Conservation (phyloP, 2,888 invertebrate genomes). For the Timandra comae region DNA sequence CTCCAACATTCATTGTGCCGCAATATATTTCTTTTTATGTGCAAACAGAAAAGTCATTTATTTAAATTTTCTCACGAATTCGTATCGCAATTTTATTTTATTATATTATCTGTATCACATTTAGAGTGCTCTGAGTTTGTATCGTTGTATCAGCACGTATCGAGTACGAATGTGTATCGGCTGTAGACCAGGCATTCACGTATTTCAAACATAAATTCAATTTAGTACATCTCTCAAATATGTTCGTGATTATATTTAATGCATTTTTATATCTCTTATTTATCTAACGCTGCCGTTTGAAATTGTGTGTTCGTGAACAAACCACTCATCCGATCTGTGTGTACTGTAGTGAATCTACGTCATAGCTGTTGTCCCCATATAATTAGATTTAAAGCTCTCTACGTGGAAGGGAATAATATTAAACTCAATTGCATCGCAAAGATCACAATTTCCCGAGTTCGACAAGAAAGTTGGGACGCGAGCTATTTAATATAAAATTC, state of each 20-base stretch:
- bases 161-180: conserved; percentile 26
- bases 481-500: conserved; percentile 25
- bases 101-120: conserved; percentile 74
- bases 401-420: conserved; percentile 65
- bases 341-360: conserved; percentile 26
- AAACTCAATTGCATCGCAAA: conserved; percentile 70
- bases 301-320: background rate
- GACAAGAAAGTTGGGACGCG: conserved; percentile 32
- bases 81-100: conserved; percentile 76
- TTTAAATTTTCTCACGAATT: conserved; percentile 78
- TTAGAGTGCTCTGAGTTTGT: conserved; percentile 60
- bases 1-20: conserved; percentile 76
- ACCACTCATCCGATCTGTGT: background rate
- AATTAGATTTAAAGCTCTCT: conserved; percentile 71
- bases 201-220: conserved; percentile 18
- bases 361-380: conserved; percentile 63
- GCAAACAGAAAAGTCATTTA: conserved; percentile 78
- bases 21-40: conserved; percentile 78
- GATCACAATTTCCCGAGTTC: conserved; percentile 59
- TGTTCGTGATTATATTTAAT: conserved; percentile 25
- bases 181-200: conserved; percentile 18
- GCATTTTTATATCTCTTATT: conserved; percentile 7
- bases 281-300: background rate
- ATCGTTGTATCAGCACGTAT: conserved; percentile 35
- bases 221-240: conserved; percentile 24